A percentile compares a stretch with the other conserved stretches of the same genome.
Evolutionary conservation across 2,797 vertebrate genomes (phyloP).

Genomic region (Austrolebias charrua): DNA sequence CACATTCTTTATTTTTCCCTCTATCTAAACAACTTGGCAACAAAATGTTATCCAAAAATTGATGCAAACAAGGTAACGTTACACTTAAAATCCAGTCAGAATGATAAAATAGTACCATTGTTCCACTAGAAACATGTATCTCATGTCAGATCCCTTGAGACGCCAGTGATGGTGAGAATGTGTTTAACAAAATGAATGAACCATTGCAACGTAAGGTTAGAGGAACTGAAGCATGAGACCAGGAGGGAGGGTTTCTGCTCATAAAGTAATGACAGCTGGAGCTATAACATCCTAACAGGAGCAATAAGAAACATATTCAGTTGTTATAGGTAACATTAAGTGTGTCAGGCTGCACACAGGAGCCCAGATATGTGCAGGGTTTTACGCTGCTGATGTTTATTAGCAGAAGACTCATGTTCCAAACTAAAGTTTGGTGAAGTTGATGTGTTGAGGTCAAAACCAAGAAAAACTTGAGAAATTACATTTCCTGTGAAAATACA

Average conservation of each 20-base stretch:
- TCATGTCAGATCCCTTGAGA: slow-evolving; percentile 9
- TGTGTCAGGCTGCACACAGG: slow-evolving; percentile 38
- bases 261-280: slow-evolving; percentile 41
- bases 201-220: slow-evolving; percentile 32
- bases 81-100: too few relatives aligned
- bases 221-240: slow-evolving; percentile 24
- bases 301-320: slow-evolving; percentile 43
- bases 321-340: slow-evolving; percentile 45
- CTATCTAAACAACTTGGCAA: too few relatives aligned
- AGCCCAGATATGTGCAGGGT: slow-evolving; percentile 47
- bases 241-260: slow-evolving; percentile 43
- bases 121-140: not conserved
- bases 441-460: not conserved
- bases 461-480: too few relatives aligned
- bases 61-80: too few relatives aligned
- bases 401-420: slow-evolving; percentile 2
- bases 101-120: too few relatives aligned
- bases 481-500: too few relatives aligned
- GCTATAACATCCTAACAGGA: slow-evolving; percentile 32
- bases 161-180: slow-evolving; percentile 29
- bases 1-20: too few relatives aligned
- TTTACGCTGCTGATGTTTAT: slow-evolving; percentile 40
- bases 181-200: slow-evolving; percentile 34
- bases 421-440: too few relatives aligned
- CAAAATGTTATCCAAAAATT: too few relatives aligned